Evolutionary conservation across 2,113 vertebrate genomes (phyloP).

Genomic region (Xenopus borealis): DNA sequence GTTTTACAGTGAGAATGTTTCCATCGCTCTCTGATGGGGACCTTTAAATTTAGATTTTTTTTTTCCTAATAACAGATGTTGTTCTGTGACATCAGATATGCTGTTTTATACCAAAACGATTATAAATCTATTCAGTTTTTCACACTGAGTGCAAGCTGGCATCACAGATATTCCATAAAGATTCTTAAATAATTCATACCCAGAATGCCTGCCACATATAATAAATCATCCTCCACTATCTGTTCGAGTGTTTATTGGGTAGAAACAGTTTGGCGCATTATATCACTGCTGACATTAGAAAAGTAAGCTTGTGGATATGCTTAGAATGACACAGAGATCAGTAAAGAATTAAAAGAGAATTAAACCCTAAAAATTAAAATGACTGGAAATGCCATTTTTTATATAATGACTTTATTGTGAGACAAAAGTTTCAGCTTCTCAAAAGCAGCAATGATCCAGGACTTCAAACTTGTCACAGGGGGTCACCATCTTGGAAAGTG

Average conservation of each 20-base stretch:
- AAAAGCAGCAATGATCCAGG: too few relatives aligned
- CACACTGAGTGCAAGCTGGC: constrained; percentile 59
- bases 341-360: neutral
- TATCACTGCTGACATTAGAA: constrained; percentile 24
- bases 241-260: constrained; percentile 39
- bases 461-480: too few relatives aligned
- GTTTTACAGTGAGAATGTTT: neutral
- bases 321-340: neutral
- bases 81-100: constrained; percentile 61
- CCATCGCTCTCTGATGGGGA: constrained; percentile 48
- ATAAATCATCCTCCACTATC: constrained; percentile 51
- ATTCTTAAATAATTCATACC: constrained; percentile 54
- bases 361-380: too few relatives aligned
- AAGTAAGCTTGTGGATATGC: neutral
- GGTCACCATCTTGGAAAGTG: too few relatives aligned
- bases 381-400: too few relatives aligned
- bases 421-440: too few relatives aligned
- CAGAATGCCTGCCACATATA: constrained; percentile 44
- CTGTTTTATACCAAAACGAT: constrained; percentile 70
- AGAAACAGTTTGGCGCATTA: constrained; percentile 38
- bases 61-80: constrained; percentile 67
- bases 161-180: constrained; percentile 54
- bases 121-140: constrained; percentile 67
- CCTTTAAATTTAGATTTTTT: constrained; percentile 52
- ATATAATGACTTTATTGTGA: too few relatives aligned